A percentile compares a stretch with the other conserved stretches of the same genome.
phyloP scores from a whole-genome alignment of 2,113 vertebrate genomes.

The Mystacornis crossleyi region DNA sequence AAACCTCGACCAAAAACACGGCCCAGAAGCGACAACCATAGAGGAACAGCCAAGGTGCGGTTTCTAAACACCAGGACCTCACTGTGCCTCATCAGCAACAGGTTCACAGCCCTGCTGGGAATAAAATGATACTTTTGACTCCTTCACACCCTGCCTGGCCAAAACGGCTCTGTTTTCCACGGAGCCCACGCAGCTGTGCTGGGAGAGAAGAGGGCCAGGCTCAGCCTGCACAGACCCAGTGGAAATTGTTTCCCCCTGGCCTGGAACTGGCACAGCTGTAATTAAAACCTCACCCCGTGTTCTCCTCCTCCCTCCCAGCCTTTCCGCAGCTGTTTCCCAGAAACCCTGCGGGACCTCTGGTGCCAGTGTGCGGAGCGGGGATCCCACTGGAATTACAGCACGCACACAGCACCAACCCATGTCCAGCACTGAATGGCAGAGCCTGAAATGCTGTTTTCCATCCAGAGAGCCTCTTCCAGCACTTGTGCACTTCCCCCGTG shows the following conservation, averaged over 20 bases:
- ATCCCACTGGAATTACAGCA: not conserved
- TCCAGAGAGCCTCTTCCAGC: not conserved
- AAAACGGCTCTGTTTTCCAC: not conserved
- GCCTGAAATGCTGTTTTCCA: not conserved
- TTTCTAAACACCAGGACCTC: not conserved
- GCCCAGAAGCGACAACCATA: not conserved
- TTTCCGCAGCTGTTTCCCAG: not conserved
- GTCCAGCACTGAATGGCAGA: not conserved
- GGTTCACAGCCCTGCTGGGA: not conserved
- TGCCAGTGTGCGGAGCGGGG: not conserved
- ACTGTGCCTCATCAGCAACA: not conserved
- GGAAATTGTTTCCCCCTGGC: not conserved
- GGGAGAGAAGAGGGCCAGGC: not conserved
- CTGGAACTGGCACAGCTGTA: not conserved
- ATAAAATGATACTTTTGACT: not conserved
- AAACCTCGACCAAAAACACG: fast-evolving
- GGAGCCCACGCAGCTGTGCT: not conserved
- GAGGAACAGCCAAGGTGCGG: not conserved
- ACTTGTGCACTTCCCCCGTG: not conserved
- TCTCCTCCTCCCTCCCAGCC: not conserved
- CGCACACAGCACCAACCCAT: not conserved
- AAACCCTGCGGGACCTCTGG: not conserved
- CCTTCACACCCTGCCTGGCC: not conserved
- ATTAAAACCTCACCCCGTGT: not conserved
- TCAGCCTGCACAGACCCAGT: not conserved